Conservation (phyloP, 2,797 vertebrate species). For the Scarus forsteni region DNA sequence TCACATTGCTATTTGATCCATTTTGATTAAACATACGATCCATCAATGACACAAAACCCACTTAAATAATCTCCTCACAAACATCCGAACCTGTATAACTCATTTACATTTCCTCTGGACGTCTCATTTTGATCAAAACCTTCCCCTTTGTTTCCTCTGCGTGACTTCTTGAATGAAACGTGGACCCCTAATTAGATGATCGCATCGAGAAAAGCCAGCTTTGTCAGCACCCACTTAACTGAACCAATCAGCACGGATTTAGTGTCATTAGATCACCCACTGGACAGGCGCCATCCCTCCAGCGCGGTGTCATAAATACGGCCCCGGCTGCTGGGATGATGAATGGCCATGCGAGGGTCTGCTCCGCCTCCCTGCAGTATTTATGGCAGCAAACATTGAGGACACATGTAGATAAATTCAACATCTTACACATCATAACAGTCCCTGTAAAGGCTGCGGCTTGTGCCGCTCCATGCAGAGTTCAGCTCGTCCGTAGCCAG, state of each 20-base stretch:
- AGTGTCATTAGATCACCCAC: slow-evolving; percentile 64
- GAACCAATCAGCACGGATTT: slow-evolving; percentile 44
- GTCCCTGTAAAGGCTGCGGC: slow-evolving; percentile 23
- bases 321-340: slow-evolving; percentile 59
- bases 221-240: slow-evolving; percentile 63
- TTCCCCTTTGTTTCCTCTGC: slow-evolving; percentile 7
- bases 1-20: background rate
- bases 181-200: slow-evolving; percentile 49
- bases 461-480: slow-evolving; percentile 24
- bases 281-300: slow-evolving; percentile 55
- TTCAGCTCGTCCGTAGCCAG: slow-evolving; percentile 39
- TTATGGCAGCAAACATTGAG: slow-evolving; percentile 67
- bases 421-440: slow-evolving; percentile 55
- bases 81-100: background rate
- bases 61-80: background rate
- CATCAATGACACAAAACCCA: background rate
- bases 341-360: slow-evolving; percentile 49
- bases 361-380: slow-evolving; percentile 53
- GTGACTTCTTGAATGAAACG: slow-evolving; percentile 40
- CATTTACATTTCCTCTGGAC: background rate
- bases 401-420: slow-evolving; percentile 73
- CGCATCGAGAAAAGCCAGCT: slow-evolving; percentile 25
- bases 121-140: slow-evolving; percentile 18
- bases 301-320: slow-evolving; percentile 54
- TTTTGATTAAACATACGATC: background rate